Base-by-base conservation (phyloP, 2,888 invertebrate species). In the Lithophane ornitopus region DNA sequence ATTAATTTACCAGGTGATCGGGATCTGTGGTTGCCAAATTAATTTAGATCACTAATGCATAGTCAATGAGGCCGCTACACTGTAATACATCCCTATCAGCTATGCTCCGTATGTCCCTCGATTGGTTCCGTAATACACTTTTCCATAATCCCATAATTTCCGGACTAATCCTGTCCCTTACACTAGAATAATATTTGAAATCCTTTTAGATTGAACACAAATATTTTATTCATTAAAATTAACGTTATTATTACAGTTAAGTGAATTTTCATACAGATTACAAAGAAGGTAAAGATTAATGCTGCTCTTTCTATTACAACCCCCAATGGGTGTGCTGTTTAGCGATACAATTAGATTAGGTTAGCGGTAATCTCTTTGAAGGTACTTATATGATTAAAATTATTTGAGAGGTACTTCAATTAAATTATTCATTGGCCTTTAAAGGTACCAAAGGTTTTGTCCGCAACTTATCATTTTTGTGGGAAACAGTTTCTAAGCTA, bases 1-100 rank as follows among this genome's bases (percentile, higher is more conserved):
- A 80, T 85, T 73, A 84, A 73, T 74, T 80, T 70, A 74, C 81
- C 65, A 82, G 77, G 71, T 84, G 68, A 84, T 71, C 76, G 58
- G 56, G 54, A 80, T 73, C 78, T 83, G 82, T 75, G 84, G 82
- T 80, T n/a, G 54, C 77, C 81, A 69, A 75, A 59, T 75, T 82
- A 84, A 8, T 82, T 80, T 82, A 71, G 49, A 78, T 63, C 80
- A 77, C 69, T 86, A 73, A 81, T 76, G 69, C 62, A 78, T 77
- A 77, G 46, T 70, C 76, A 74, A 81, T 78, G 70, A 76, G 71
- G 70, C 81, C 70, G 74, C 49, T 52, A 54, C n/a, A 67, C 26
- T 65, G 67, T 72, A 72, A 66, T 80, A 72, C 63, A 82, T 69
- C 69, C 56, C 49, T 62, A 62, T 65, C 71, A 52, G 61, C 49